Evolutionary conservation across 2,113 vertebrate genomes (phyloP).

Genomic region (Lethenteron camtschaticum): DNA sequence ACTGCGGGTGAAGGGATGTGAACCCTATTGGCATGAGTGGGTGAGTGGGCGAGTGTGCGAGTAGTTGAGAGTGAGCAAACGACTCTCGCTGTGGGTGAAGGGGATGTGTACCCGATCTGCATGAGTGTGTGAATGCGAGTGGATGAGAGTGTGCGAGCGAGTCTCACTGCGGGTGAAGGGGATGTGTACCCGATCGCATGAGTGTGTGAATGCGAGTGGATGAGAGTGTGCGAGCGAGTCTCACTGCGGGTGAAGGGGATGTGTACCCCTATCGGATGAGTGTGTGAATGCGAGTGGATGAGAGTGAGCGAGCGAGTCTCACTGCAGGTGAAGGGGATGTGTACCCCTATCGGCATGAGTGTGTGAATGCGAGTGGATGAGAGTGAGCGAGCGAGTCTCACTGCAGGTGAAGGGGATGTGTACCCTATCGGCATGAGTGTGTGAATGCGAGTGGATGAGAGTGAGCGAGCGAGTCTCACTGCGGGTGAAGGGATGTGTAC

Average conservation of each 20-base stretch:
- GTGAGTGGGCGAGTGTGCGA: background rate
- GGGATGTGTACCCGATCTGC: too few species aligned
- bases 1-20: too few species aligned
- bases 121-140: too few species aligned
- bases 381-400: conserved; percentile 18
- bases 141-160: background rate
- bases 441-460: background rate
- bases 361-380: background rate
- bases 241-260: conserved; percentile 44
- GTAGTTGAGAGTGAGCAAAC: too few species aligned
- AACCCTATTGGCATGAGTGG: background rate
- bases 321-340: conserved; percentile 40
- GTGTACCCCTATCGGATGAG: too few species aligned
- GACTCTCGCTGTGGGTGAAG: too few species aligned
- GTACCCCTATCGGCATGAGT: too few species aligned
- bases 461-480: conserved; percentile 25
- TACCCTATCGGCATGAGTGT: too few species aligned
- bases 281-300: background rate
- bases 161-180: conserved; percentile 47
- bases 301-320: conserved; percentile 12
- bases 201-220: background rate
- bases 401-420: conserved; percentile 34
- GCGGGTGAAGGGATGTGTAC: conserved; percentile 40
- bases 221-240: conserved; percentile 7
- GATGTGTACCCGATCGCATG: too few species aligned